These are phyloP conservation scores for Mythimna loreyi DNA, from an alignment of 2,888 invertebrate genomes.

Conservation along the genomic window DNA sequence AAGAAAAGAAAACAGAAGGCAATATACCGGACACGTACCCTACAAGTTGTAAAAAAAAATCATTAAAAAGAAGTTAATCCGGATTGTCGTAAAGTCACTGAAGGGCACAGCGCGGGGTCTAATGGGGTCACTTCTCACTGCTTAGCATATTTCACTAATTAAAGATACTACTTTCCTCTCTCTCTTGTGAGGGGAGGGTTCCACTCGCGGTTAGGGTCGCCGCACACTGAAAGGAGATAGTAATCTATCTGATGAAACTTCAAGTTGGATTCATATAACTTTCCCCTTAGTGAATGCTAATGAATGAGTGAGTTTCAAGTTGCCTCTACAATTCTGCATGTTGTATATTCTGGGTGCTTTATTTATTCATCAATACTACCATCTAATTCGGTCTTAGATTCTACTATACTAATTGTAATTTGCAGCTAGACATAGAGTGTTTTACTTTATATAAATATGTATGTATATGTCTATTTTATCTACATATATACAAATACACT, in stretches of 20 bases:
- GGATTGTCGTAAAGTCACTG: conserved; percentile 44
- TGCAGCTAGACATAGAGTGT: no score
- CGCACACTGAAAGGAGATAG: conserved; percentile 17
- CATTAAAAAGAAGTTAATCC: conserved; percentile 57
- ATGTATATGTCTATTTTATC: no score
- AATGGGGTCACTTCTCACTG: conserved; percentile 65
- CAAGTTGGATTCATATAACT: background rate
- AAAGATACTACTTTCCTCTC: conserved; percentile 70
- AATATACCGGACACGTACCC: conserved; percentile 43
- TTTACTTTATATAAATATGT: no score
- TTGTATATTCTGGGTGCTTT: background rate
- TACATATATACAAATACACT: no score
- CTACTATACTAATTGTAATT: no score
- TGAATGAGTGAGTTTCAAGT: background rate
- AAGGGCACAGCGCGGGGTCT: conserved; percentile 64
- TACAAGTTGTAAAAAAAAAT: conserved; percentile 53
- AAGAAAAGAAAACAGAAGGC: conserved; percentile 25
- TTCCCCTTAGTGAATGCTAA: background rate
- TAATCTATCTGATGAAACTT: conserved; percentile 9
- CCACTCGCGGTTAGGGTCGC: conserved; percentile 15
- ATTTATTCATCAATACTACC: background rate
- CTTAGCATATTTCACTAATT: conserved; percentile 84
- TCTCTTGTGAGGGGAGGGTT: conserved; percentile 13
- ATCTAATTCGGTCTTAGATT: no score
- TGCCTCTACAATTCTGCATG: background rate